Base-by-base conservation (phyloP, 2,113 vertebrate species). In the Aegotheles bennettii region DNA sequence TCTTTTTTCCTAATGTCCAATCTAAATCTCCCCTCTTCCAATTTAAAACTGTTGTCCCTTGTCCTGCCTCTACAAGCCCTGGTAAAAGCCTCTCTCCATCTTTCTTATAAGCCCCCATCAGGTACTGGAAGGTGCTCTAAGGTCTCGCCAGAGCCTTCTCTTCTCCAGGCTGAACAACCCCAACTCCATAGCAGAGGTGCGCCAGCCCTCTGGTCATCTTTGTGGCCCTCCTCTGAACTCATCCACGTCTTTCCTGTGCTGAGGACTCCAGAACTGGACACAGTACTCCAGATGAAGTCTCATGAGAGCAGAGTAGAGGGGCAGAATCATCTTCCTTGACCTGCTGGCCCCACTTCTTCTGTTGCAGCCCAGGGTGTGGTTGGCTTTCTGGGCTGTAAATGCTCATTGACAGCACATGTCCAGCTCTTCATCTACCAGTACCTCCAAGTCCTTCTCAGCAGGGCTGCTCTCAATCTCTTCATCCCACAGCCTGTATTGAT, bases 391-490 rank as follows among this genome's bases (percentile, higher is more conserved):
- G 29, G 48, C 35, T 50, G 31, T 0, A 1, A 35, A 21, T 1
- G 1, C 19, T 16, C 17, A 1, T 13, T 59, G 38, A 7, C 1
- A 0, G 26, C 3, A 68, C 19, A 11, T 4, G 6, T 53, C 10
- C n/a, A n/a, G n/a, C n/a, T n/a, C n/a, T n/a, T 42, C 31, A 35
- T 4, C 20, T 20, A 42, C 35, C 14, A 26, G 5, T 2, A 36
- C 1, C 10, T 16, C 16, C 12, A 42, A 14, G 42, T n/a, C 14
- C 36, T 56, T 36, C 20, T 90, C 12, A 0, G 1, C 23, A n/a
- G 81, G 50, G 9, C 65, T 57, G 36, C n/a, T 54, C 45, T 80
- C 20, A 18, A 8, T 42, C 45, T 25, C 8, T 42, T 40, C 68
- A 40, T 31, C 45, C 13, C 35, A 7, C 38, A 36, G 31, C 20